phyloP scores from a whole-genome alignment of 2,797 vertebrate genomes.

The Luscinia megarhynchos region DNA sequence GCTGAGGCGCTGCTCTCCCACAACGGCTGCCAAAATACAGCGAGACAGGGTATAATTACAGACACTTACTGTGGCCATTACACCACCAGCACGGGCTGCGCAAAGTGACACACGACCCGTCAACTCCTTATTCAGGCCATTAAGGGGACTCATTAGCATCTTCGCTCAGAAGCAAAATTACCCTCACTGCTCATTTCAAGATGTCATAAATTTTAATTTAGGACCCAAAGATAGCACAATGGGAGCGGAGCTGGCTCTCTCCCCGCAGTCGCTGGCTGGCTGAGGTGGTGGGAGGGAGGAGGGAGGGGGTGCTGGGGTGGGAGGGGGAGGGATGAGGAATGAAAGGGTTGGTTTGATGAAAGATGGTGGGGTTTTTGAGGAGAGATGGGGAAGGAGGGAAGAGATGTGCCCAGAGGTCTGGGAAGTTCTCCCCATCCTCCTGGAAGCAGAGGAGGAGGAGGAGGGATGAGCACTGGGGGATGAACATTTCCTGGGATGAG shows the following conservation, averaged over 20 bases:
- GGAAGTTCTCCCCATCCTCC: neutral
- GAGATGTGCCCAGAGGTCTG: neutral
- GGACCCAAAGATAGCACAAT: slow-evolving; percentile 99
- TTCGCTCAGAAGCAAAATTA: slow-evolving; percentile 99
- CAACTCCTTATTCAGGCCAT: slow-evolving; percentile 98
- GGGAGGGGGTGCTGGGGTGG: neutral
- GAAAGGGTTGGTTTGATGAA: slow-evolving; percentile 28
- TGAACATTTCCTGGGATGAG: neutral
- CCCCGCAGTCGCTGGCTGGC: slow-evolving; percentile 42
- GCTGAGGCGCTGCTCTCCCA: slow-evolving; percentile 89
- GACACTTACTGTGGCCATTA: slow-evolving; percentile 98
- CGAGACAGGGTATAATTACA: slow-evolving; percentile 99
- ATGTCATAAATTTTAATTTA: slow-evolving; percentile 99
- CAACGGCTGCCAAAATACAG: slow-evolving; percentile 98
- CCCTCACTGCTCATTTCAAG: slow-evolving; percentile 99
- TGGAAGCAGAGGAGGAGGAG: neutral
- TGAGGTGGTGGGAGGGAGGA: slow-evolving; percentile 13
- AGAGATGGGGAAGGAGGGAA: slow-evolving; percentile 1
- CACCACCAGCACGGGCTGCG: slow-evolving; percentile 92
- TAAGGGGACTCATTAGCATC: slow-evolving; percentile 99
- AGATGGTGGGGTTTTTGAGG: neutral
- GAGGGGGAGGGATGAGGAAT: neutral
- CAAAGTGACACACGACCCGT: slow-evolving; percentile 99
- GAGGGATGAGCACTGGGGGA: neutral
- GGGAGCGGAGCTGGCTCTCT: slow-evolving; percentile 71